Evolutionary conservation across 2,888 invertebrate species (phyloP), one percentile per base, ranked within the genome.

Genomic region (Tholera decimalis): DNA sequence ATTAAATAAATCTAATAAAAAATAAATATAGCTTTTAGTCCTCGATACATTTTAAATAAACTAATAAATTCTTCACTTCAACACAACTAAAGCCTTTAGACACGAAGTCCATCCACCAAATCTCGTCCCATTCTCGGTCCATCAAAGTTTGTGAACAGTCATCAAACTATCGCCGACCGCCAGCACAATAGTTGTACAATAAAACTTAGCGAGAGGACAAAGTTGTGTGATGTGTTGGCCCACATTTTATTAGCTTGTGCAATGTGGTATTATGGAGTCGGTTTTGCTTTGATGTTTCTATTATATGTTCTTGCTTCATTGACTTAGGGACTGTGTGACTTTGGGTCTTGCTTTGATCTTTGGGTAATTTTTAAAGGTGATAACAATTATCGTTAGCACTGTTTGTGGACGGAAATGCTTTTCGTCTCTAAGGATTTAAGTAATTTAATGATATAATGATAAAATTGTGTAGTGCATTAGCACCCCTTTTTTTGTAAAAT

Each of bases 61-160:
- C 22, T 33, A 11, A 8, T 11, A 15, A n/a, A 41, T 35, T 66
- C 33, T 55, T 46, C 24, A 20, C 46, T 9, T 18, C 26, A 18
- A 54, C 37, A 60, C 30, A 22, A 49, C 43, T 22, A 15, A 51
- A 26, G 24, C 39, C 46, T n/a, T 46, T 20, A 54, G 33, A 54
- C 13, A 37, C 37, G 0, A 47, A 54, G 46, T 55, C 50, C 30
- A 51, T 50, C 15, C 18, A 26, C 30, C 15, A 51, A 63, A 74
- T 74, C 63, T 41, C 41, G 24, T 44, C 22, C n/a, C 47, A 53
- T 63, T 54, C 73, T 39, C 22, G 18, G 67, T 58, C 63, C 37
- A 74, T 74, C 70, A 64, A 75, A 74, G 64, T 74, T 73, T 43
- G 20, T 2, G 43, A 74, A 73, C 53, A 30, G 20, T 13, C 54